Conservation (phyloP, 2,113 vertebrate genomes). For the Solea senegalensis region DNA sequence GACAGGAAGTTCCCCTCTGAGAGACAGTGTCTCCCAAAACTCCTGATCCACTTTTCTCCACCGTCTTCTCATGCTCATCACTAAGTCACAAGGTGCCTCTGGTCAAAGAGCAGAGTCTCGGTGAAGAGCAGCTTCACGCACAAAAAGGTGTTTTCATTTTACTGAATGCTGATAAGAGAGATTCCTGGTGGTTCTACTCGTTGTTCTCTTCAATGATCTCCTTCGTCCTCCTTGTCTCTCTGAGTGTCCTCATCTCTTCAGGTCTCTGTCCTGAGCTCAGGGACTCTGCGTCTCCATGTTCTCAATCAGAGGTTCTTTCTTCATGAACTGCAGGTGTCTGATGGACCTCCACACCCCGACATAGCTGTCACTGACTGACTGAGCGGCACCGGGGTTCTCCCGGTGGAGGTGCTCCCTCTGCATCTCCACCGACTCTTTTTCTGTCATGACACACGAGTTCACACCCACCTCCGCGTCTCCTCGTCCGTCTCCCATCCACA, state of each 20-base stretch:
- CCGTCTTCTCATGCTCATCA: slow-evolving; percentile 9
- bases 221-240: neutral
- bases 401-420: slow-evolving; percentile 65
- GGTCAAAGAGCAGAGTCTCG: neutral
- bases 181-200: slow-evolving; percentile 14
- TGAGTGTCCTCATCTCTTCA: neutral
- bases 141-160: neutral
- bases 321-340: slow-evolving; percentile 87
- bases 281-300: slow-evolving; percentile 94
- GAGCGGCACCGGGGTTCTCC: slow-evolving; percentile 57
- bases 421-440: slow-evolving; percentile 72
- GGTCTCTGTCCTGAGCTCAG: slow-evolving; percentile 59
- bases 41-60: slow-evolving; percentile 27
- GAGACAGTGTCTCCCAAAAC: slow-evolving; percentile 24
- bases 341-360: slow-evolving; percentile 91
- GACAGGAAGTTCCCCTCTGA: slow-evolving; percentile 30
- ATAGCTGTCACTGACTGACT: slow-evolving; percentile 85
- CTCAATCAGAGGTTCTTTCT: slow-evolving; percentile 91
- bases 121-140: slow-evolving; percentile 8
- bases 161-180: slow-evolving; percentile 1
- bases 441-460: slow-evolving; percentile 47
- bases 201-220: neutral
- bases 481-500: slow-evolving; percentile 35
- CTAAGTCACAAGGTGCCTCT: no score
- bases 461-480: slow-evolving; percentile 5